phyloP scores from a whole-genome alignment of 2,113 vertebrate species.

The Acrocephalus kingi region DNA sequence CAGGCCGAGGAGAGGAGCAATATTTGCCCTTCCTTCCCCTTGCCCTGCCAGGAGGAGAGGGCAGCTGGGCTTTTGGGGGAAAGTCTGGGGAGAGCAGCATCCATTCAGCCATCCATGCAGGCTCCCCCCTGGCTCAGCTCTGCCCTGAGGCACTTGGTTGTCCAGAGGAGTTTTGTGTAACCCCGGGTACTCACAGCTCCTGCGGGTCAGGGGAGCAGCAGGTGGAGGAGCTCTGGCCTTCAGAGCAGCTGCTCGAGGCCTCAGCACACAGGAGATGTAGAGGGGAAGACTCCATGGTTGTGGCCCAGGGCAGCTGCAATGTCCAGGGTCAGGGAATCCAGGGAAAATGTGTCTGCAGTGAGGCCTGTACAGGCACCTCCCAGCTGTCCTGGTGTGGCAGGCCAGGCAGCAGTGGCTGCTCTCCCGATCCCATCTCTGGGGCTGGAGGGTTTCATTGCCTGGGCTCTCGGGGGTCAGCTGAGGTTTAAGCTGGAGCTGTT shows the following conservation, averaged over 20 bases:
- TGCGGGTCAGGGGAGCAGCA: background rate
- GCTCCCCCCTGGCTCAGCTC: background rate
- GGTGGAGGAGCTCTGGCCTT: background rate
- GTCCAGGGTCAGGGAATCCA: rapidly evolving
- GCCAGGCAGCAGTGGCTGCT: rapidly evolving
- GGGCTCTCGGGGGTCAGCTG: too few species aligned
- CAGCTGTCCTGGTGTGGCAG: rapidly evolving
- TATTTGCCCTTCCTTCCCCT: background rate
- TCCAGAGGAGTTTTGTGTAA: background rate
- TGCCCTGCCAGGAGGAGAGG: background rate
- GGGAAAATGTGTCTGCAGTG: background rate
- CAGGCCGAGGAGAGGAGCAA: rapidly evolving
- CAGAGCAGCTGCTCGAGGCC: background rate
- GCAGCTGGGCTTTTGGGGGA: background rate
- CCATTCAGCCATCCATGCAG: background rate
- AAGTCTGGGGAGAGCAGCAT: background rate
- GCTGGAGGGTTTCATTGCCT: background rate
- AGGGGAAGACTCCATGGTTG: rapidly evolving
- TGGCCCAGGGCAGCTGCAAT: background rate
- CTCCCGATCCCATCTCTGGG: background rate
- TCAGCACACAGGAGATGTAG: rapidly evolving
- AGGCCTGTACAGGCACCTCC: rapidly evolving
- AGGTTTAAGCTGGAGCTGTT: background rate
- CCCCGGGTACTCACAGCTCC: background rate
- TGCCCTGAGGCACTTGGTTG: rapidly evolving